Evolutionary conservation across 37 sponge, comb jelly and placozoan species (phyloP).

Genomic region (Cladorhizidae sp.): DNA sequence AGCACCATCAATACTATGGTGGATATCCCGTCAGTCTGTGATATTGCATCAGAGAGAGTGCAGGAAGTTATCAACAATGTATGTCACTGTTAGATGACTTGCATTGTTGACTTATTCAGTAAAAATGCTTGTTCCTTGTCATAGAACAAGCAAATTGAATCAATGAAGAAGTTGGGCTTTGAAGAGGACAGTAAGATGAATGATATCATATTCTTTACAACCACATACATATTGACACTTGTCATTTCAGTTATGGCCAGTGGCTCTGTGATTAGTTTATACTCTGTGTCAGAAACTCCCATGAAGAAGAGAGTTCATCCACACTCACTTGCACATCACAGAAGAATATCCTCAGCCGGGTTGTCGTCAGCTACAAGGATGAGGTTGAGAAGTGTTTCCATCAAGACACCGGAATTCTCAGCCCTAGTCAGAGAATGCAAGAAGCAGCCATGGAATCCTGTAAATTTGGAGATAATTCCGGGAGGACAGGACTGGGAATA

Average conservation of each 20-base stretch:
- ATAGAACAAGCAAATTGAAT: slow-evolving; percentile 38
- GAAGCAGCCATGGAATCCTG: not conserved
- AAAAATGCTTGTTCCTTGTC: not conserved
- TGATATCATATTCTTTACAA: too few species aligned
- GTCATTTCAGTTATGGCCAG: too few species aligned
- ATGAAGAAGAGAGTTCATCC: not conserved
- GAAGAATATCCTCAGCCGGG: slow-evolving; percentile 23
- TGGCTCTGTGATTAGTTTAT: not conserved
- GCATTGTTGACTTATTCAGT: not conserved
- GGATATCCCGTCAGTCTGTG: slow-evolving; percentile 10
- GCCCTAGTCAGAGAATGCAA: not conserved
- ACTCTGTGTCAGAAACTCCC: not conserved
- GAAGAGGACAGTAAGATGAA: slow-evolving; percentile 8
- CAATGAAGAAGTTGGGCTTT: slow-evolving; percentile 33
- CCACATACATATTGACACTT: too few species aligned
- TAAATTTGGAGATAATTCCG: slow-evolving; percentile 9
- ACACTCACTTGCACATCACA: too few species aligned
- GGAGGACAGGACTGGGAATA: slow-evolving; percentile 59
- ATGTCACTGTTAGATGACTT: not conserved
- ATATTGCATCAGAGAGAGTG: not conserved
- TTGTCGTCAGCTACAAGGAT: not conserved
- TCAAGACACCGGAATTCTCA: not conserved
- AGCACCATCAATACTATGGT: slow-evolving; percentile 50
- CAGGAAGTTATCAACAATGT: slow-evolving; percentile 43
- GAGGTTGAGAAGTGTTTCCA: not conserved